Base-by-base conservation (phyloP, 2,797 vertebrate species). In the Lepidocolaptes lacrymiger region DNA sequence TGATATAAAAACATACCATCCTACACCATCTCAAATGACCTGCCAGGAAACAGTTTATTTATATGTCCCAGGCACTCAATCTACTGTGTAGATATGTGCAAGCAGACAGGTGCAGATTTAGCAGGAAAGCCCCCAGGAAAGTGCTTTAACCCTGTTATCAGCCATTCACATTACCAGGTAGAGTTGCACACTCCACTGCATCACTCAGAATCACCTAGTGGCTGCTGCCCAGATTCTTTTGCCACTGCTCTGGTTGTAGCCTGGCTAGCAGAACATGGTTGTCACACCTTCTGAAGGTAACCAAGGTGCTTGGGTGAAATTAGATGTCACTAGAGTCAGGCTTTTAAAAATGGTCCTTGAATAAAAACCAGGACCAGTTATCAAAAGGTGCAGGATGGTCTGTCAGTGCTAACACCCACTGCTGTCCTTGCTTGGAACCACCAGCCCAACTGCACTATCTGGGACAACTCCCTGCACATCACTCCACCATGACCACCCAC, bases 1-100 rank as follows among this genome's bases (percentile, higher is more conserved):
- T 49, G 58, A 88, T 93, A 88, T n/a, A n/a, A 95, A 96, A 97
- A 78, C 91, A 93, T 88, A 46, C 92, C 93, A 89, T 92, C 85
- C 85, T 86, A 66, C 92, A 79, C 66, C 88, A 56, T 86, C 87
- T 84, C 3, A 0, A 76, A 17, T 86, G 87, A 79, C 82, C 85
- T 88, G 89, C 82, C 76, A 71, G 92, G 80, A 91, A 95, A 52
- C 19, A 52, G 59, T 51, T 93, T 88, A 79, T 97, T 96, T 93
- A 5, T 59, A 6, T 39, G 63, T 88, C 72, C 63, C 74, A 62
- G 66, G 54, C 88, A 54, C 90, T 87, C 39, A 6, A 39, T 82
- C 63, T 72, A 18, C 79, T 13, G 24, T 12, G 43, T 15, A 46
- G 88, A 8, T 54, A 22, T 75, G 34, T 75, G 62, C 61, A 36